These are phyloP conservation scores for Strix aluco DNA, from an alignment of 2,113 vertebrate genomes.

Conservation along the genomic window DNA sequence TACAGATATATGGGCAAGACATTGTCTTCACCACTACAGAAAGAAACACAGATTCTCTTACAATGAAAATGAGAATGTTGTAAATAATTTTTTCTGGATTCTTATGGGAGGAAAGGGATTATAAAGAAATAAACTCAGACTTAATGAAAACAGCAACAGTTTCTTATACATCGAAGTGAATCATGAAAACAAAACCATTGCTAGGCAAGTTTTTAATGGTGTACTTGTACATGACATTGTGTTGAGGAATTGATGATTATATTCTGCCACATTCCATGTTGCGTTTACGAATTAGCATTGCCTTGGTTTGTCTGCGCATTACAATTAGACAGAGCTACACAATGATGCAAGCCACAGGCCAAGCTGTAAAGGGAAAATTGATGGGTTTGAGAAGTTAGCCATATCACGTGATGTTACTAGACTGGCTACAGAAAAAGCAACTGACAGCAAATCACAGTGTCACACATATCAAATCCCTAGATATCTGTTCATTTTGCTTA, in stretches of 20 bases:
- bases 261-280: not conserved
- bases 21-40: not conserved
- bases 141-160: not conserved
- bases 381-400: not conserved
- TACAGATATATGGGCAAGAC: not conserved
- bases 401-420: constrained; percentile 4
- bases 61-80: not conserved
- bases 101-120: not conserved
- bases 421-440: not conserved
- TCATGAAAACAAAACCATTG: not conserved
- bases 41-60: constrained; percentile 22
- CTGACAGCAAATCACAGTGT: not conserved
- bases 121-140: not conserved
- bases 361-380: constrained; percentile 45
- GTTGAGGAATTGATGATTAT: not conserved
- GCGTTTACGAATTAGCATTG: constrained; percentile 30
- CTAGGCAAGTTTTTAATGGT: constrained; percentile 21
- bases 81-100: not conserved
- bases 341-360: constrained; percentile 51
- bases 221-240: not conserved
- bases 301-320: constrained; percentile 45
- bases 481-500: constrained; percentile 97
- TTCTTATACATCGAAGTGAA: not conserved
- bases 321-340: constrained; percentile 53
- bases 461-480: constrained; percentile 86